Conservation (phyloP, 1,140 invertebrate genomes). For the Aporrectodea caliginosa region DNA sequence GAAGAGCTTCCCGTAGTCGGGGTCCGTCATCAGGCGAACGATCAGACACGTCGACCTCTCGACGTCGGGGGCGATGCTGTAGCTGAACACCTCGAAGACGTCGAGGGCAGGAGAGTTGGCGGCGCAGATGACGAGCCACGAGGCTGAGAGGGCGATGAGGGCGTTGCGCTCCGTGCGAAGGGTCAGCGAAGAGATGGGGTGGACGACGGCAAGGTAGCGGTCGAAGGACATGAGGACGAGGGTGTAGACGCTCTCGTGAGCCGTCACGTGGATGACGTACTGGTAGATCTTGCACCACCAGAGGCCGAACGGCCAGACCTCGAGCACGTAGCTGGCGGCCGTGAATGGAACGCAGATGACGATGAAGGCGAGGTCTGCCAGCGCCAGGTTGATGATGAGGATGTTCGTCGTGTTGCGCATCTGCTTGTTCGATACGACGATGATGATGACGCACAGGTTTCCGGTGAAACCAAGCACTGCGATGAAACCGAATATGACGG, state of each 20-base stretch:
- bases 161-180: slow-evolving; percentile 81
- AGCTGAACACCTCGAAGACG: slow-evolving; percentile 68
- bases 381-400: slow-evolving; percentile 77
- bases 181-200: slow-evolving; percentile 85
- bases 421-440: slow-evolving; percentile 12
- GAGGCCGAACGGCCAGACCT: slow-evolving; percentile 80
- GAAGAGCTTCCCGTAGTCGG: slow-evolving; percentile 37
- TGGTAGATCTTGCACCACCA: slow-evolving; percentile 84
- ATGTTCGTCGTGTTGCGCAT: slow-evolving; percentile 70
- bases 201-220: slow-evolving; percentile 88
- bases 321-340: slow-evolving; percentile 53
- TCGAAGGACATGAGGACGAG: slow-evolving; percentile 92
- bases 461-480: slow-evolving; percentile 10
- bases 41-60: not conserved
- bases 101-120: slow-evolving; percentile 69
- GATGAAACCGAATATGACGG: slow-evolving; percentile 15
- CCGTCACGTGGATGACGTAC: slow-evolving; percentile 70
- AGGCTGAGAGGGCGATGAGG: slow-evolving; percentile 62
- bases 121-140: slow-evolving; percentile 74
- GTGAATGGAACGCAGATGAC: slow-evolving; percentile 83
- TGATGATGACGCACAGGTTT: slow-evolving; percentile 16
- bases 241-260: slow-evolving; percentile 89
- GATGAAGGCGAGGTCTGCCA: slow-evolving; percentile 88
- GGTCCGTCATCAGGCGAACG: not conserved
- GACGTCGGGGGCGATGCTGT: not conserved